A percentile compares a stretch with the other conserved stretches of the same genome.
These are phyloP conservation scores for Acomys russatus DNA, from an alignment of 2,797 vertebrate species.

Conservation along the genomic window DNA sequence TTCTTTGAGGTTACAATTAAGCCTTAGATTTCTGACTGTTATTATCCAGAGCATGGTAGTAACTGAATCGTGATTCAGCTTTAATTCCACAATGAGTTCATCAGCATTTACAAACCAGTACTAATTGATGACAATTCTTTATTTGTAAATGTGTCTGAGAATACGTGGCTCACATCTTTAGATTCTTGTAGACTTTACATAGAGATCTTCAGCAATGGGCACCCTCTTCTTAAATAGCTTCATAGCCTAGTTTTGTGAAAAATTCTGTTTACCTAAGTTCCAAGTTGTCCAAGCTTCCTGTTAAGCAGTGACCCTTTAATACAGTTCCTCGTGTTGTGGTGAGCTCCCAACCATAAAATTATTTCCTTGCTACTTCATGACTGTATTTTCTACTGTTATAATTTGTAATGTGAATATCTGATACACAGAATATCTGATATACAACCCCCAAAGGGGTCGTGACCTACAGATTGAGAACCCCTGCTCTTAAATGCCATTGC, in stretches of 20 bases:
- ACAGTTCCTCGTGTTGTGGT: neutral
- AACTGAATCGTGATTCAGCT: slow-evolving; percentile 62
- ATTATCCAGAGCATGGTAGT: neutral
- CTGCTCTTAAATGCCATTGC: neutral
- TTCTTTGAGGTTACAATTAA: slow-evolving; percentile 77
- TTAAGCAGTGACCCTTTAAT: neutral
- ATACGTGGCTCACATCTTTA: slow-evolving; percentile 20
- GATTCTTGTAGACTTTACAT: slow-evolving; percentile 43
- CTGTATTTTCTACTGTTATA: neutral
- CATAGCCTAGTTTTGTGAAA: slow-evolving; percentile 46
- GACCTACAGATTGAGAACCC: neutral
- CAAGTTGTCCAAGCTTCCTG: neutral
- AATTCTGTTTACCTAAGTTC: slow-evolving; percentile 26
- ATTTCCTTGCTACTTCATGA: neutral
- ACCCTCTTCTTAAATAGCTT: slow-evolving; percentile 3
- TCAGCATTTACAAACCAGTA: slow-evolving; percentile 48
- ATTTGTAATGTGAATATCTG: neutral
- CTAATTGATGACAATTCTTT: slow-evolving; percentile 70
- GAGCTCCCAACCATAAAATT: neutral
- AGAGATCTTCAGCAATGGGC: slow-evolving; percentile 3
- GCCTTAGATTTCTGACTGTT: slow-evolving; percentile 67
- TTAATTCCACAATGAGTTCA: slow-evolving; percentile 67
- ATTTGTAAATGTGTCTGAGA: slow-evolving; percentile 53
- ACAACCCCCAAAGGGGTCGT: neutral
- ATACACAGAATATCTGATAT: neutral